Base-by-base conservation (phyloP, 2,797 vertebrate species). In the Antrozous pallidus region DNA sequence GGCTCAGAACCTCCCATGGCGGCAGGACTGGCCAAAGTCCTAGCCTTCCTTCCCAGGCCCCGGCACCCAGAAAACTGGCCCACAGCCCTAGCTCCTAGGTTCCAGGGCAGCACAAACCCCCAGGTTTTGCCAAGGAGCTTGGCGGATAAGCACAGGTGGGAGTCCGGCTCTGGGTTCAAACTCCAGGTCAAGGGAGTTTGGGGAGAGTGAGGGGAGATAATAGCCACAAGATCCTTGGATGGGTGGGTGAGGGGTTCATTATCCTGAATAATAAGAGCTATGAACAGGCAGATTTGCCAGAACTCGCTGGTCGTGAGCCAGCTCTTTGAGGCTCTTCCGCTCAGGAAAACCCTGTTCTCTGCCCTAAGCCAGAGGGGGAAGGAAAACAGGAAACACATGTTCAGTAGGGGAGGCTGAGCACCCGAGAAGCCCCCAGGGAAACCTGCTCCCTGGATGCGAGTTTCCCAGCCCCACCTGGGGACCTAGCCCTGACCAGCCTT, bases 331-430 rank as follows among this genome's bases (percentile, higher is more conserved):
- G 95, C 92, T 86, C 96, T 98, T 98, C 97, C 98, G 98, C 95
- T 98, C 98, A 99, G 99, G 99, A 99, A 99, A 99, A 98, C 98
- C 97, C 97, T 98, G 98, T 95, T 98, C 96, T 97, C 56, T 89
- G 97, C 98, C 97, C 98, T 92, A 97, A 98, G 98, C 98, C 95
- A 98, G 97, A 97, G 97, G 95, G 47, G 97, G 98, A 98, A 98
- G 98, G 99, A 99, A 99, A 99, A 99, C 99, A 99, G 99, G 99
- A 99, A 99, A 99, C 99, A 99, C 98, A 98, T 99, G 99, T 98
- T 97, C 97, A 98, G 97, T 97, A 98, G 98, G 97, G 95, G 97
- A 95, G 71, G 56, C 77, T 96, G 95, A 98, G 97, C 97, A 95
- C 98, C 96, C 75, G 92, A 97, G 97, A 96, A 93, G 74, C 96